Percentiles rank a stretch among this genome's conserved stretches.
These are phyloP conservation scores for Novumbra hubbsi DNA, from an alignment of 2,797 vertebrate genomes.

Conservation along the genomic window DNA sequence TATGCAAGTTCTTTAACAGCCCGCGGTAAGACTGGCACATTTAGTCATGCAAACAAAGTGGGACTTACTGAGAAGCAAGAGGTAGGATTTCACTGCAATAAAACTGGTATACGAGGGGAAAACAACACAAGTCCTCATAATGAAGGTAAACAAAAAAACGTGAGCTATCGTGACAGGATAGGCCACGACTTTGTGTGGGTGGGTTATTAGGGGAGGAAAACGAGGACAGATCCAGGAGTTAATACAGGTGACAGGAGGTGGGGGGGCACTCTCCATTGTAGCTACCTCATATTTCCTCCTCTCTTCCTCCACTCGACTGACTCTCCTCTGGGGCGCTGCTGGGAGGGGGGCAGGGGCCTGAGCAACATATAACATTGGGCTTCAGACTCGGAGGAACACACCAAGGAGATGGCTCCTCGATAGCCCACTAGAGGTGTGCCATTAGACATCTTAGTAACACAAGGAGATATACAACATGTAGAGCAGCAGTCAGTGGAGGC, in stretches of 20 bases:
- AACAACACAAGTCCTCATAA: conserved; percentile 10
- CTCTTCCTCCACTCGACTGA: conserved; percentile 84
- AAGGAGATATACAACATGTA: background rate
- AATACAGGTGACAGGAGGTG: conserved; percentile 33
- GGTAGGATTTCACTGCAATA: conserved; percentile 36
- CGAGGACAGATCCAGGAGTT: conserved; percentile 24
- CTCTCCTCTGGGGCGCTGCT: conserved; percentile 80
- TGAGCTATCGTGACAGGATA: conserved; percentile 17
- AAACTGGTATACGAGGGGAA: conserved; percentile 33
- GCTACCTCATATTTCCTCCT: conserved; percentile 90
- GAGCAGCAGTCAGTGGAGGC: background rate
- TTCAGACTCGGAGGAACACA: conserved; percentile 82
- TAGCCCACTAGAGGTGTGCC: background rate
- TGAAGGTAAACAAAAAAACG: conserved; percentile 19
- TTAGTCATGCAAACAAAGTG: background rate
- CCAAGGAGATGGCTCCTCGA: too few species aligned
- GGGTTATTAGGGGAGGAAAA: conserved; percentile 41
- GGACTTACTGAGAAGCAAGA: conserved; percentile 12
- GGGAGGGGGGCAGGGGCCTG: conserved; percentile 81
- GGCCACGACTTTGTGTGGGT: background rate
- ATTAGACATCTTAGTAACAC: conserved; percentile 3
- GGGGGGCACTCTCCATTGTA: conserved; percentile 71
- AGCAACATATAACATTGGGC: conserved; percentile 81
- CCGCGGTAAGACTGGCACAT: too few species aligned
- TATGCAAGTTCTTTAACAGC: too few species aligned